phyloP scores from a whole-genome alignment of 2,113 vertebrate species.

The Odobenus rosmarus region DNA sequence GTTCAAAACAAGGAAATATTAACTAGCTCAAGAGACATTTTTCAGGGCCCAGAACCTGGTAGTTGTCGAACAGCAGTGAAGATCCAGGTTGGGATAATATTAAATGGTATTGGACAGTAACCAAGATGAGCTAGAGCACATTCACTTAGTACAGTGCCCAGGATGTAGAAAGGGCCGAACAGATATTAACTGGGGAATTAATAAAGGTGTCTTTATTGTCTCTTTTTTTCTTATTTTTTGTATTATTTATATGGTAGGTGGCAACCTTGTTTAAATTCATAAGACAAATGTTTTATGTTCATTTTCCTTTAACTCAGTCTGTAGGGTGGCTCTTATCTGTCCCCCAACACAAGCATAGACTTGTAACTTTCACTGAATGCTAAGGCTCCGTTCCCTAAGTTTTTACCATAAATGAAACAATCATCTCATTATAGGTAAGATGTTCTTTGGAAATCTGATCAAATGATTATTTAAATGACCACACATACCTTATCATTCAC shows the following conservation, averaged over 20 bases:
- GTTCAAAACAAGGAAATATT: background rate
- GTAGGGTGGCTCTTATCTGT: background rate
- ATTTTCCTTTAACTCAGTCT: background rate
- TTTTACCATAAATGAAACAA: constrained; percentile 55
- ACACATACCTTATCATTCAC: constrained; percentile 48
- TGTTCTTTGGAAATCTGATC: constrained; percentile 54
- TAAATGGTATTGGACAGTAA: background rate
- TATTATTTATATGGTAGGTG: background rate
- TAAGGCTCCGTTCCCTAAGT: constrained; percentile 37
- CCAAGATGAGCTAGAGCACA: background rate
- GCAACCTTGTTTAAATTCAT: background rate
- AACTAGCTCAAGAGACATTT: background rate
- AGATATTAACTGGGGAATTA: background rate
- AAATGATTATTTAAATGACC: constrained; percentile 67
- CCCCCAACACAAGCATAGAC: background rate
- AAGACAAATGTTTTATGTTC: background rate
- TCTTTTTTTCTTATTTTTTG: background rate
- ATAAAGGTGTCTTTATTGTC: background rate
- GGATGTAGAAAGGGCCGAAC: background rate
- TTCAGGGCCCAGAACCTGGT: too few relatives aligned
- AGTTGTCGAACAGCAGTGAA: background rate
- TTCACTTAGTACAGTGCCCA: background rate
- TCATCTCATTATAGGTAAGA: background rate
- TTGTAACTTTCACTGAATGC: background rate
- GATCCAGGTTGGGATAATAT: background rate